Evolutionary conservation across 2,888 invertebrate species (phyloP), one percentile per base, ranked within the genome.

Genomic region (Protula sp.): DNA sequence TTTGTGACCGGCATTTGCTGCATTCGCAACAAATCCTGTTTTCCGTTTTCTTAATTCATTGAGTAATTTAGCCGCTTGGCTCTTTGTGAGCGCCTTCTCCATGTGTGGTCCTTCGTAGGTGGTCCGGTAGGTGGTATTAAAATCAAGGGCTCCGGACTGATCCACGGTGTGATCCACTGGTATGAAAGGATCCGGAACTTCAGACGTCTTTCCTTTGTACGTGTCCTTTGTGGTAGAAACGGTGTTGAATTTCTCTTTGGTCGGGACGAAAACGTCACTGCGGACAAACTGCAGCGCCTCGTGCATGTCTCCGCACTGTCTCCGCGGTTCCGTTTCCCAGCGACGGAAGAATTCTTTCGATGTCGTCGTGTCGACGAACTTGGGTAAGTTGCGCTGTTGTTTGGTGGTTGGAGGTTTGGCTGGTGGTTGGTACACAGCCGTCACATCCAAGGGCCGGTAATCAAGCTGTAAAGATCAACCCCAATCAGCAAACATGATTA

Each of bases 251-350:
- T 71, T 72, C 3, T 61, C 63, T 57, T 56, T 60, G 0, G 75
- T 73, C 2, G 75, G 76, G 5, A 73, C 55, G 59, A 76, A 77
- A 0, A 69, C 72, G 29, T 70, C 64, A 62, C 54, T 47, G 73
- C 50, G 9, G 9, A 5, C 9, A 24, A 19, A 50, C 50, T n/a
- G 9, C 5, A n/a, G 5, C 4, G 50, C 50, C 50, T 77, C 77
- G 61, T 78, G 75, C 69, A 76, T 74, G 59, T 79, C 78, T 3
- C 77, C 76, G 60, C 71, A 71, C 29, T 76, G 64, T 1, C 30
- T 9, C 0, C 76, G 61, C 2, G 71, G 68, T 2, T 55, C 30
- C 1, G 62, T 57, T 3, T 70, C 71, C 74, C 75, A 77, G 61
- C 73, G 67, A 59, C 71, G 67, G 68, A 73, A 71, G 54, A 64